Base-by-base conservation (phyloP, 2,797 vertebrate species). In the Micropoecilia bifurca region DNA sequence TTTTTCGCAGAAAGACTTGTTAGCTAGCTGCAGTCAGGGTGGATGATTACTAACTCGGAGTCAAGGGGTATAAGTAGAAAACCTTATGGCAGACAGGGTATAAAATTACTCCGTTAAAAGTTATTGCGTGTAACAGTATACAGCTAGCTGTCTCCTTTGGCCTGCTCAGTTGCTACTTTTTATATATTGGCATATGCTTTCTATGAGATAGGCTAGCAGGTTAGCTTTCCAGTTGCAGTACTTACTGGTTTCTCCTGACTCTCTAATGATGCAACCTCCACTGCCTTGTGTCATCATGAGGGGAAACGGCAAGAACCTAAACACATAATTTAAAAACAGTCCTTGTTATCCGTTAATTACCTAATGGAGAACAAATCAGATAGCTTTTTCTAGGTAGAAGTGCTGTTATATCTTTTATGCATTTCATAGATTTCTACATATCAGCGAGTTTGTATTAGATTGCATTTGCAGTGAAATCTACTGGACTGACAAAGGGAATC, bases 261-360 rank as follows among this genome's bases (percentile, higher is more conserved):
- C 36, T 77, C 39, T 25, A 46, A 94, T 96, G 95, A 96, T 94
- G 96, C 95, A 96, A 96, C 90, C 86, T 80, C 71, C 25, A 33
- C 41, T 6, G 61, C 48, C 88, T 72, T 25, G 89, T 96, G 94
- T 95, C 94, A 92, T 94, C 94, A 94, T 92, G 76, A 76, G 75
- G 28, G 9, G 0, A 68, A 36, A 72, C 13, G 8, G 47, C 50
- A 53, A 33, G 25, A 16, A 30, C 4, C 41, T 30, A 22, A n/a
- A 30, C 2, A 0, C 1, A 20, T 45, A 33, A 4, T 39, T 9
- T 18, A 41, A 1, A 33, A 73, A 53, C 10, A 1, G 33, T 12
- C 43, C 4, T 71, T 45, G 22, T 43, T 69, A 14, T 45, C 16
- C 13, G n/a, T 45, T 13, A 28, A 22, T 9, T 10, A 25, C 3